phyloP scores from a whole-genome alignment of 2,888 invertebrate genomes.

The Diaprepes abbreviatus region DNA sequence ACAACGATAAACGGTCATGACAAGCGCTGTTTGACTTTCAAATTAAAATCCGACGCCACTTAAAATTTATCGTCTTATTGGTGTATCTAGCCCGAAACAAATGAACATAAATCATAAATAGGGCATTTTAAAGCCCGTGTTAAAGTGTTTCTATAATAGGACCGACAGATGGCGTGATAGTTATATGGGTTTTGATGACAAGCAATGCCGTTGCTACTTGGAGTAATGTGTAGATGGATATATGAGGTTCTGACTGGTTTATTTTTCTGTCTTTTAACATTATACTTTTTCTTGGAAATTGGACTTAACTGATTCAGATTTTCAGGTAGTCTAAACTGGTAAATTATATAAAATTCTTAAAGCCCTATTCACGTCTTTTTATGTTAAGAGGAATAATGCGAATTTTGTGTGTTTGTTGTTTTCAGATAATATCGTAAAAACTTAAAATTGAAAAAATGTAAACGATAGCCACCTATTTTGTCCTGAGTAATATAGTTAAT shows the following conservation, averaged over 20 bases:
- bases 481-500: too few relatives aligned
- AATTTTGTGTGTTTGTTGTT: too few relatives aligned
- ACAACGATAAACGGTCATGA: too few relatives aligned
- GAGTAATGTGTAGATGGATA: conserved; percentile 25
- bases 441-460: too few relatives aligned
- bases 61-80: conserved; percentile 17
- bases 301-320: too few relatives aligned
- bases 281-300: background rate
- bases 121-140: conserved; percentile 32
- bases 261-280: conserved; percentile 9
- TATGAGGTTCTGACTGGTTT: conserved; percentile 19
- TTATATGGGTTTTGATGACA: conserved; percentile 42
- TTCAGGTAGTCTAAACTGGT: too few relatives aligned
- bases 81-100: conserved; percentile 25
- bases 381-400: too few relatives aligned
- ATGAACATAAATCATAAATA: conserved; percentile 31
- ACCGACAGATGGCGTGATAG: conserved; percentile 45
- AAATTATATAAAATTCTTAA: too few relatives aligned
- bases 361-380: too few relatives aligned
- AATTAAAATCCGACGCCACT: conserved; percentile 26
- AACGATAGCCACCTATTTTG: too few relatives aligned
- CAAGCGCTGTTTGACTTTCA: conserved; percentile 23
- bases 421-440: too few relatives aligned
- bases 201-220: conserved; percentile 21
- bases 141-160: conserved; percentile 37